Evolutionary conservation across 2,797 vertebrate genomes (phyloP), one percentile per base, ranked within the genome.

Genomic region (Lateolabrax maculatus): DNA sequence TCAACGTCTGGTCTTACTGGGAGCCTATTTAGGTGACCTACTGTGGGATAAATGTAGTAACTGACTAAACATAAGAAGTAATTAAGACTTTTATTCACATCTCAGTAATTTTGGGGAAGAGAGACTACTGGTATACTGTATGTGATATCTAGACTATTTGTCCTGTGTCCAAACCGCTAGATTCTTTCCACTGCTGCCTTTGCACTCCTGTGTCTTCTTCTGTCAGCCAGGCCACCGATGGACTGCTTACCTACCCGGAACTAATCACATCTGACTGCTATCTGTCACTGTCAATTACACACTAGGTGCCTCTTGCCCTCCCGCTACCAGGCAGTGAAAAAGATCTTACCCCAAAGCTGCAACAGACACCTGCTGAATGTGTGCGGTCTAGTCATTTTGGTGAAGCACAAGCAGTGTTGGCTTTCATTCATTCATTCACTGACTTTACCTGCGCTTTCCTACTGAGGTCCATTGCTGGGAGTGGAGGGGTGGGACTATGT

Each of bases 211-310:
- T 64, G 60, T 76, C 86, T 80, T 81, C 76, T 72, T 79, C 80
- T 51, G 44, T 90, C 86, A 89, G 84, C 75, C 63, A 52, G 57
- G 71, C 60, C 77, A 73, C 60, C 53, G 46, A 87, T 81, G 85
- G 78, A 89, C 90, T 89, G 90, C 83, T 89, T 90, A 87, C 87
- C 77, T 87, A 83, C 75, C 88, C 67, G 75, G 89, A 94, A 92
- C 92, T 93, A 92, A 93, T 93, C 90, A 90, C 85, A 88, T 91
- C 88, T 91, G 92, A 93, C 92, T 92, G 89, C 92, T 92, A 92
- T 93, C 90, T 92, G 90, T 93, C 93, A 92, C 79, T 76, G 89
- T 93, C 90, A 92, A 90, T 94, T 93, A 93, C 89, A 91, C 89
- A 89, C 87, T 69, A 21, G 75, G 77, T 62, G 73, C 77, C 71